phyloP scores from a whole-genome alignment of 2,113 vertebrate species.

The Catharus fuscescens region DNA sequence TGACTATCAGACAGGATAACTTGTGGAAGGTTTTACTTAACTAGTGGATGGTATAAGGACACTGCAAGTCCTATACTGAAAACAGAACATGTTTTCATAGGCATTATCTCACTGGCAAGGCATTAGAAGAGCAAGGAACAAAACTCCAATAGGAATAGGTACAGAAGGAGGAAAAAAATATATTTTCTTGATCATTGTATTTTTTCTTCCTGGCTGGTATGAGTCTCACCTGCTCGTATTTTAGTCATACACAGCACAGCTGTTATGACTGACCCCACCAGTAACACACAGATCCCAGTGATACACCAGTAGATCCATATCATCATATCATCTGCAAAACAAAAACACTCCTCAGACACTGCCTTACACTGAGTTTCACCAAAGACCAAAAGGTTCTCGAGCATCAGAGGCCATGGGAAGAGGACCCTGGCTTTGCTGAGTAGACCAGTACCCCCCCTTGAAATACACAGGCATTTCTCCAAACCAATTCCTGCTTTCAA shows the following conservation, averaged over 20 bases:
- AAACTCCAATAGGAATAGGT: not conserved
- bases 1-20: not conserved
- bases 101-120: not conserved
- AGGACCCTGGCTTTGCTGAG: not conserved
- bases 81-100: not conserved
- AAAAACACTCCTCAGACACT: not conserved
- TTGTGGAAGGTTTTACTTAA: not conserved
- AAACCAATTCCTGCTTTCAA: not conserved
- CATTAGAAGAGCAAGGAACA: not conserved
- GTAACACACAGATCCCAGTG: conserved; percentile 64
- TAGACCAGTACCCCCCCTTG: not conserved
- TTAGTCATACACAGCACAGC: conserved; percentile 66
- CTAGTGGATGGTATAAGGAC: not conserved
- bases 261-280: conserved; percentile 72
- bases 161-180: not conserved
- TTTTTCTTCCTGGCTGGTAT: not conserved
- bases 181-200: not conserved
- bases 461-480: not conserved
- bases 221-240: conserved; percentile 66
- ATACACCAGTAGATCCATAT: conserved; percentile 70
- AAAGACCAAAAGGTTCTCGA: not conserved
- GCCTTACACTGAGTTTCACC: not conserved
- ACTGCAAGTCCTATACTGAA: not conserved
- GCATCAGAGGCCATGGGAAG: not conserved
- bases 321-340: conserved; percentile 52